phyloP scores from a whole-genome alignment of 2,797 vertebrate genomes.

The Hapalemur alaotrensis region DNA sequence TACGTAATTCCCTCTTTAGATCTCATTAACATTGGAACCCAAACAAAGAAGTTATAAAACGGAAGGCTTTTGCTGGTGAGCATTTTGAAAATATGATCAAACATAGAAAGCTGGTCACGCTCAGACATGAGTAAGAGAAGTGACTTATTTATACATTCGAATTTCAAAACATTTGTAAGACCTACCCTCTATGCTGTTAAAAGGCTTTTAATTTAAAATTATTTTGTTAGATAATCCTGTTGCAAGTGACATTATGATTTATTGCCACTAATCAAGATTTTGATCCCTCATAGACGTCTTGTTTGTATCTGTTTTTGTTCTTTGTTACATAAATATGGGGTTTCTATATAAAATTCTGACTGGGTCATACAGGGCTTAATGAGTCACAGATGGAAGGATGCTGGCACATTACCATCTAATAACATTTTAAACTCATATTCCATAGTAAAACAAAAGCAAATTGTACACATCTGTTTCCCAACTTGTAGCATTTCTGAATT shows the following conservation, averaged over 20 bases:
- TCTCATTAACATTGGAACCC: background rate
- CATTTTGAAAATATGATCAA: slow-evolving; percentile 9
- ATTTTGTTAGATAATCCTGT: slow-evolving; percentile 74
- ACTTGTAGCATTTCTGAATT: slow-evolving; percentile 75
- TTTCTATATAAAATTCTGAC: slow-evolving; percentile 77
- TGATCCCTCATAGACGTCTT: slow-evolving; percentile 70
- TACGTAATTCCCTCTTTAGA: background rate
- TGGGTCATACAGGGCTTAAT: slow-evolving; percentile 83
- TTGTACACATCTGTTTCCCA: slow-evolving; percentile 82
- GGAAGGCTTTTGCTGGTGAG: background rate
- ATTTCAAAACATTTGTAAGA: slow-evolving; percentile 64
- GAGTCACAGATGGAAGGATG: slow-evolving; percentile 86
- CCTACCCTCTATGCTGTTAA: slow-evolving; percentile 61
- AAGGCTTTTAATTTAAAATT: slow-evolving; percentile 72
- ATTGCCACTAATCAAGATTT: slow-evolving; percentile 74
- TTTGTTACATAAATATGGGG: slow-evolving; percentile 69
- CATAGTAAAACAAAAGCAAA: slow-evolving; percentile 81
- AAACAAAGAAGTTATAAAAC: background rate
- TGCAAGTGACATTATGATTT: slow-evolving; percentile 71
- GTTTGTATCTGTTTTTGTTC: slow-evolving; percentile 80
- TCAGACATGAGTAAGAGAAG: slow-evolving; percentile 39
- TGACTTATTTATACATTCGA: slow-evolving; percentile 64
- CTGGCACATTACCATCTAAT: slow-evolving; percentile 81
- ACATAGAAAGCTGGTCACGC: slow-evolving; percentile 27
- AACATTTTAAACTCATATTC: slow-evolving; percentile 82